phyloP scores from a whole-genome alignment of 2,888 invertebrate species.

The Drosophila fulvimacula region DNA sequence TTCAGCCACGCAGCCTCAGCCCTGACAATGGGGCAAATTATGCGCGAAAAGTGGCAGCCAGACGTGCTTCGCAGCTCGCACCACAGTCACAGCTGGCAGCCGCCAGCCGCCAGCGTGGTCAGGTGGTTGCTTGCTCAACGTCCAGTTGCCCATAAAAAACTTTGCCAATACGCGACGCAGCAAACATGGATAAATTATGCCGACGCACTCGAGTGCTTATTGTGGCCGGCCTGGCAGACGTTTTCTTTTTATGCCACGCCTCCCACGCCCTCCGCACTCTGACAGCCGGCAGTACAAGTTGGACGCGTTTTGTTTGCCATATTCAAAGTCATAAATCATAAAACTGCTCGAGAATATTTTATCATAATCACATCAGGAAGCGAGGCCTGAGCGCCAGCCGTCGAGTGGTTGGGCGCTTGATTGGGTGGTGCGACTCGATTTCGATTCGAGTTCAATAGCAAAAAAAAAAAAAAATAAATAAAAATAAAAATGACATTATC shows the following conservation, averaged over 20 bases:
- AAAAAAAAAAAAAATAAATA: background rate
- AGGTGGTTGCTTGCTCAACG: slow-evolving; percentile 35
- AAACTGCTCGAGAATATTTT: slow-evolving; percentile 80
- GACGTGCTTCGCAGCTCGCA: slow-evolving; percentile 32
- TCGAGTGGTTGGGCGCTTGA: slow-evolving; percentile 4
- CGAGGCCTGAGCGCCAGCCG: slow-evolving; percentile 25
- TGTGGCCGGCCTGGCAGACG: slow-evolving; percentile 47
- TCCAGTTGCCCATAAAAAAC: slow-evolving; percentile 46
- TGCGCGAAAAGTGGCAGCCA: slow-evolving; percentile 74
- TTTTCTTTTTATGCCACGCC: slow-evolving; percentile 35
- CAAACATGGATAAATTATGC: slow-evolving; percentile 78
- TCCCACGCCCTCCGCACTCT: background rate
- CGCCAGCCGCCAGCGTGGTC: too few relatives aligned
- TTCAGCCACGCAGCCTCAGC: slow-evolving; percentile 33
- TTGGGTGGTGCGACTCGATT: slow-evolving; percentile 33
- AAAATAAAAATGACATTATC: slow-evolving; percentile 72
- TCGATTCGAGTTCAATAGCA: slow-evolving; percentile 66
- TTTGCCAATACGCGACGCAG: slow-evolving; percentile 56
- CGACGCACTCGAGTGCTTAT: slow-evolving; percentile 80
- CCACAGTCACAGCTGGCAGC: background rate
- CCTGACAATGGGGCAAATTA: slow-evolving; percentile 76
- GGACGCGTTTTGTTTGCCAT: slow-evolving; percentile 74
- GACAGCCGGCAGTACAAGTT: slow-evolving; percentile 50
- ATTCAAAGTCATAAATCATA: slow-evolving; percentile 80
- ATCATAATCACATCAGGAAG: slow-evolving; percentile 81